Percentiles rank a stretch among this genome's conserved stretches.
Conservation (phyloP, 2,113 vertebrate genomes). For the Clupea harengus region DNA sequence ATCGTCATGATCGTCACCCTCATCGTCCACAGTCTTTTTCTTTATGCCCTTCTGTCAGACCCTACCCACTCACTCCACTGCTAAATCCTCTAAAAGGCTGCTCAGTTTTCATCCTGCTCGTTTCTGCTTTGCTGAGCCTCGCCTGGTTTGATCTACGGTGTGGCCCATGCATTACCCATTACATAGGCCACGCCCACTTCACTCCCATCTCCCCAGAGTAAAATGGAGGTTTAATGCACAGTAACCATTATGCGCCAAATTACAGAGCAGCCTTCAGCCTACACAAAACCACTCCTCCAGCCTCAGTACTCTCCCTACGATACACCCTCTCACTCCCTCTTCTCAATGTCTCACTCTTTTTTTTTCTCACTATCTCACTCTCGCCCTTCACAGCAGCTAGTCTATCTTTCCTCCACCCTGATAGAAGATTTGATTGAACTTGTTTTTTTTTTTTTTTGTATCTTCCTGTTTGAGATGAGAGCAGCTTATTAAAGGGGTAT, state of each 20-base stretch:
- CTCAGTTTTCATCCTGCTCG: too few species aligned
- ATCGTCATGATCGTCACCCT: background rate
- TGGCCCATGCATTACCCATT: background rate
- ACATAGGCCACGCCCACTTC: background rate
- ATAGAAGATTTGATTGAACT: background rate
- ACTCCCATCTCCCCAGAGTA: background rate
- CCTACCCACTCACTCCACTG: background rate
- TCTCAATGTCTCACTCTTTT: background rate
- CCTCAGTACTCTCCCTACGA: background rate
- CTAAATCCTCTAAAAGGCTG: too few species aligned
- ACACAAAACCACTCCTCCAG: background rate
- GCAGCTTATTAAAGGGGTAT: background rate
- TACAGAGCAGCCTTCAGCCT: background rate
- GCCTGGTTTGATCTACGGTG: background rate
- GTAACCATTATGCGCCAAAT: conserved; percentile 11
- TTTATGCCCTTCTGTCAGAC: background rate
- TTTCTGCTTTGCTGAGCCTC: background rate
- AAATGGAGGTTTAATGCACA: conserved; percentile 16
- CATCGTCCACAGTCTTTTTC: background rate
- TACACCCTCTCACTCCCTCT: background rate
- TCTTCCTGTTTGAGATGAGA: background rate
- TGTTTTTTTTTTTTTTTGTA: background rate
- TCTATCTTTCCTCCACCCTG: background rate
- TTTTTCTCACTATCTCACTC: background rate
- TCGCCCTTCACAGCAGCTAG: background rate